Evolutionary conservation across 2,888 invertebrate genomes (phyloP).

Genomic region (Melieria picta): DNA sequence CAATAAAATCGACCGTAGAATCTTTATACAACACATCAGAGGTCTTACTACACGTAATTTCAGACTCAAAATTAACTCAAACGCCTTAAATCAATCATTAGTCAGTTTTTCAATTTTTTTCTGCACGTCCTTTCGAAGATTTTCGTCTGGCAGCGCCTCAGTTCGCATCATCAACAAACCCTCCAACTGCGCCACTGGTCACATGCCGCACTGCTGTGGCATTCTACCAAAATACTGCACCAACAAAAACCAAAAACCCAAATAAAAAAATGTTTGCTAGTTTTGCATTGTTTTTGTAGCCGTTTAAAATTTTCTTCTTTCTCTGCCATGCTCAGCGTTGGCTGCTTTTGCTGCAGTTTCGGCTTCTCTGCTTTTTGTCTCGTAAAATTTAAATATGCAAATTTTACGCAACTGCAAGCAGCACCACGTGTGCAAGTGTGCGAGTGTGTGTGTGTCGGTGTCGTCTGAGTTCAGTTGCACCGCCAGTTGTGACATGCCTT

Average conservation of each 20-base stretch:
- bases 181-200: background rate
- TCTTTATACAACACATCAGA: no score
- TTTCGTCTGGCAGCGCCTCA: no score
- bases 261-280: no score
- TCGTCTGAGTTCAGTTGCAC: slow-evolving; percentile 1
- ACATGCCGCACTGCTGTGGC: background rate
- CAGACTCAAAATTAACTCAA: no score
- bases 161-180: no score
- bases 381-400: slow-evolving; percentile 23
- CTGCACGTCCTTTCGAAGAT: no score
- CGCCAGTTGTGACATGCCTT: slow-evolving; percentile 4
- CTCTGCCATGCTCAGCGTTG: background rate
- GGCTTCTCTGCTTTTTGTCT: background rate
- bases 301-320: slow-evolving; percentile 1
- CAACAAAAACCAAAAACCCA: background rate
- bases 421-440: background rate
- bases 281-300: background rate
- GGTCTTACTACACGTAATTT: no score
- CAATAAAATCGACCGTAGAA: no score
- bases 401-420: slow-evolving; percentile 18
- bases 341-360: background rate
- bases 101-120: no score
- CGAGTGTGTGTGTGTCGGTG: slow-evolving; percentile 5
- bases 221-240: background rate
- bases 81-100: no score